Conservation (phyloP, 2,113 vertebrate genomes). For the Stegastes partitus region DNA sequence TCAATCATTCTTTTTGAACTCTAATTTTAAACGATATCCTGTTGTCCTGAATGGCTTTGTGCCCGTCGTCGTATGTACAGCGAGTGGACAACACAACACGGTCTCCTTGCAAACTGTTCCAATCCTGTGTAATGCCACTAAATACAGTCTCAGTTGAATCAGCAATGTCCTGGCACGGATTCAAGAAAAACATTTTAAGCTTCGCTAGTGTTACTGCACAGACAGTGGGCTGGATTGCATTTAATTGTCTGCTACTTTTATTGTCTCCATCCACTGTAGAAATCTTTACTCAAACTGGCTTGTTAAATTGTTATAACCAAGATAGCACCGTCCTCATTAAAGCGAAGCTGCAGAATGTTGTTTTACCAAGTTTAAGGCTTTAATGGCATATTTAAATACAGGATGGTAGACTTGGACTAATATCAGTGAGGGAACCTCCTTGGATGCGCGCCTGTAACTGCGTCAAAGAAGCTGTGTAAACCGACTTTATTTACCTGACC, state of each 20-base stretch:
- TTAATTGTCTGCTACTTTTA: slow-evolving; percentile 43
- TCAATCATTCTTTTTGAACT: not conserved
- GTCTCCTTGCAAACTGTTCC: not conserved
- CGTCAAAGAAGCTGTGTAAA: slow-evolving; percentile 27
- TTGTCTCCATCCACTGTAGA: slow-evolving; percentile 21
- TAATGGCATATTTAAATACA: slow-evolving; percentile 31
- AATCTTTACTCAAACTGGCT: slow-evolving; percentile 46
- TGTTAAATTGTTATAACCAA: slow-evolving; percentile 41
- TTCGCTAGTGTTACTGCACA: slow-evolving; percentile 17
- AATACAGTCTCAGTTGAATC: slow-evolving; percentile 6
- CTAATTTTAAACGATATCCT: not conserved
- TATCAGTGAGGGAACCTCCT: not conserved
- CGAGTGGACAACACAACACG: not conserved
- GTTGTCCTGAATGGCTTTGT: not conserved
- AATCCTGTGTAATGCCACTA: not conserved
- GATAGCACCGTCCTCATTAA: slow-evolving; percentile 14
- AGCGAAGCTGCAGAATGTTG: not conserved
- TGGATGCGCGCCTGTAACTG: not conserved
- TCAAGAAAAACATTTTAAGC: slow-evolving; percentile 20
- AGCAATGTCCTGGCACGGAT: slow-evolving; percentile 4
- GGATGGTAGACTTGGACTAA: not conserved
- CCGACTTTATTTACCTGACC: slow-evolving; percentile 64
- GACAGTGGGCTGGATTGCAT: slow-evolving; percentile 21
- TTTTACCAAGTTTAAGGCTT: slow-evolving; percentile 23
- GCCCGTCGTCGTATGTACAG: not conserved